phyloP scores from a whole-genome alignment of 1,140 invertebrate species.

The Ylistrum balloti region DNA sequence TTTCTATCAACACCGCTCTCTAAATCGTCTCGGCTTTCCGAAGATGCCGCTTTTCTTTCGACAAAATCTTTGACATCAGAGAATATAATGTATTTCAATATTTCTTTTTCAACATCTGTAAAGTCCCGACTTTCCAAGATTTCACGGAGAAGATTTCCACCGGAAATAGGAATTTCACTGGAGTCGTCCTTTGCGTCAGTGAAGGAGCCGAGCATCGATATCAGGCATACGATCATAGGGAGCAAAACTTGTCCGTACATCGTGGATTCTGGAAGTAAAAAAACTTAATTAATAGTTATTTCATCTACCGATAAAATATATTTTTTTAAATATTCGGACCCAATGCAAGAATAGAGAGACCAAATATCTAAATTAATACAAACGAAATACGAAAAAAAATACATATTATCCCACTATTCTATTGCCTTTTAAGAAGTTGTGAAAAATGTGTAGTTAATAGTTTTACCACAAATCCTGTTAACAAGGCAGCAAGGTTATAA shows the following conservation, averaged over 20 bases:
- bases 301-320: too few relatives aligned
- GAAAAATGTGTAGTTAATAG: too few relatives aligned
- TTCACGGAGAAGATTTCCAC: background rate
- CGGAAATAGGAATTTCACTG: background rate
- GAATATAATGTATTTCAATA: slow-evolving; percentile 30
- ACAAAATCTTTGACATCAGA: slow-evolving; percentile 35
- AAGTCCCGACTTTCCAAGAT: slow-evolving; percentile 37
- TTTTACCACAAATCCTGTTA: too few relatives aligned
- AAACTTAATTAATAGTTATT: too few relatives aligned
- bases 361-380: too few relatives aligned
- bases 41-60: background rate
- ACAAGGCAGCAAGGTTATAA: too few relatives aligned
- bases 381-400: too few relatives aligned
- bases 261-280: background rate
- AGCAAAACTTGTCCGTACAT: background rate
- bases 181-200: slow-evolving; percentile 15
- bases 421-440: too few relatives aligned
- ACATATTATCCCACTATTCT: too few relatives aligned
- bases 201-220: background rate
- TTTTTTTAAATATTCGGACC: too few relatives aligned
- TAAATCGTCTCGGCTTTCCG: background rate
- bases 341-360: too few relatives aligned
- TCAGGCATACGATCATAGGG: background rate
- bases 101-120: slow-evolving; percentile 39
- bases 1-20: background rate